Base-by-base conservation (phyloP, 1,140 invertebrate species). In the Whitmania pigra region DNA sequence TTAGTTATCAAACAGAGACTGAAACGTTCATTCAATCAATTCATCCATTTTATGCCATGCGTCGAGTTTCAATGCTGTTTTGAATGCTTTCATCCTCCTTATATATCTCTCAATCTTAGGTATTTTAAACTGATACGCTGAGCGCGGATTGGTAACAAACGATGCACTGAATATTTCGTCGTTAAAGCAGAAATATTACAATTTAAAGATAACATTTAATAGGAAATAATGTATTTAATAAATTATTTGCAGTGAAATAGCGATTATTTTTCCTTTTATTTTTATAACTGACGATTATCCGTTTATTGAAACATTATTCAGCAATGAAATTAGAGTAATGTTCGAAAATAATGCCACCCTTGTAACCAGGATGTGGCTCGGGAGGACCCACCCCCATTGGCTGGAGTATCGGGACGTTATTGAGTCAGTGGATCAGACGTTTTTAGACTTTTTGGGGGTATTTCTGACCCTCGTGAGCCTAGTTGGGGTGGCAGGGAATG, bases 321-420 rank as follows among this genome's bases (percentile, higher is more conserved):
- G 54, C 9, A 57, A 57, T 25, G 25, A n/a, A n/a, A n/a, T n/a
- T n/a, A n/a, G n/a, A n/a, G n/a, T n/a, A n/a, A n/a, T 31, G 15
- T 20, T 31, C 11, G 57, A 22, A 63, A 63, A 22, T 20, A 63
- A 63, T 17, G 22, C 22, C 11, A 63, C 57, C 22, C 22, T 31
- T 4, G 13, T 31, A 63, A 25, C 22, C 13, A 7, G 4, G 5
- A 63, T 18, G 57, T 63, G 57, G 57, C 20, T 63, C 57, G 22
- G 2, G 29, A 63, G 20, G 29, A 63, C 20, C 11, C 57, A 63
- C 57, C 11, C 11, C 22, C 57, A 63, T 63, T 63, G 57, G 57
- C 57, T 63, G 57, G 20, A 63, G 11, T 31, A 63, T 63, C 20
- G 57, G 4, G 57, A 63, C 57, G 22, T 63, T 18, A 63, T 63